Evolutionary conservation across 2,888 invertebrate species (phyloP), one percentile per base, ranked within the genome.

Genomic region (Latrodectus hesperus): DNA sequence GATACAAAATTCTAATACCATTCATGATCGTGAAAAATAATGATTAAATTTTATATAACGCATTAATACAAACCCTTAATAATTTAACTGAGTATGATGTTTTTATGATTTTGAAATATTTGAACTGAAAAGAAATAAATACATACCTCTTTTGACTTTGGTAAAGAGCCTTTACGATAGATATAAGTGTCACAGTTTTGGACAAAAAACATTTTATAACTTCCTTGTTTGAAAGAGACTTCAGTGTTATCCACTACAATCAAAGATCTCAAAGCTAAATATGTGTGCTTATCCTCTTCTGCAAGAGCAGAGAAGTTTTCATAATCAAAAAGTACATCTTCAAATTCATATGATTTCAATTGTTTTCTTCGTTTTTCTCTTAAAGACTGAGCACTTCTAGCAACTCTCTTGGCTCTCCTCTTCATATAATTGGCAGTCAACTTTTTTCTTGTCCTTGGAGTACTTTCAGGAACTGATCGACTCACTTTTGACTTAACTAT

Each of bases 161-260:
- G 93, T 90, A 96, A 94, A 89, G 96, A 95, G 92, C 95, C 94
- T 91, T 94, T 94, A 92, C 95, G 95, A 92, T 96, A 96, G 91
- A 96, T 93, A 92, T 94, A 95, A 92, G 95, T 95, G 92, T 96
- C 96, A 92, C 96, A 95, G 91, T 95, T 95, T 84, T 95, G 94
- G 79, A 96, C 95, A 92, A 95, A 96, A 90, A 95, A 94, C 93
- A 95, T 94, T 91, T 95, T 95, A 91, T 95, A 95, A 76, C 95
- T 95, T 92, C 95, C 94, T 70, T 94, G 93, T 92, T 95, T 95
- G 91, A 96, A 95, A 92, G 94, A 94, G 91, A 96, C 96, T 92
- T 96, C 95, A 51, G 95, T 95, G 89, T 95, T 95, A 91, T 95
- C 96, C 71, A 94, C 94, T 70, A 92, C 90, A 60, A 91, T 91